Percentiles rank a stretch among this genome's conserved stretches.
Conservation (phyloP, 2,797 vertebrate genomes). For the Eupleurogrammus muticus region DNA sequence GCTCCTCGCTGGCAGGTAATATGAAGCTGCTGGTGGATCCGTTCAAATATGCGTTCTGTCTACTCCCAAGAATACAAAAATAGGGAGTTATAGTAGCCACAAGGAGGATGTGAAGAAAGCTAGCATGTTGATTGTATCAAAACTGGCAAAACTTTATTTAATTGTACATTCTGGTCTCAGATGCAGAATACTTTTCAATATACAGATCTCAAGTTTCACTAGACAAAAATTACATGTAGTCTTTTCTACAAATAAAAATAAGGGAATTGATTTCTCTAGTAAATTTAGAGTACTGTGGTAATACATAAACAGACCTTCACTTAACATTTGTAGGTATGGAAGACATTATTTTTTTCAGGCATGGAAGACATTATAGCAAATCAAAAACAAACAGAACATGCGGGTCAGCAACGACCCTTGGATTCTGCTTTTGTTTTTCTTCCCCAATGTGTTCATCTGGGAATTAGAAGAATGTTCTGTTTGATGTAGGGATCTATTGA, state of each 20-base stretch:
- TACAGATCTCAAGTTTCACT: background rate
- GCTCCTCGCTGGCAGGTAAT: no score
- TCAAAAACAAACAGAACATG: background rate
- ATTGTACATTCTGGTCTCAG: no score
- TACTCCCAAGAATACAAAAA: no score
- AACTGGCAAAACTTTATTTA: no score
- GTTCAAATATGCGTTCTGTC: background rate
- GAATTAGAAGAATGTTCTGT: slow-evolving; percentile 10
- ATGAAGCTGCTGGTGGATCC: background rate
- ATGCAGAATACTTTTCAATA: background rate
- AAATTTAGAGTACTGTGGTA: background rate
- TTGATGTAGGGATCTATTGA: slow-evolving; percentile 46
- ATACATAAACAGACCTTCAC: background rate
- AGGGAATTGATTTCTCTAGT: background rate
- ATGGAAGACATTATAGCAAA: background rate
- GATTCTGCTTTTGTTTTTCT: slow-evolving; percentile 1
- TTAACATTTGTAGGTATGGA: background rate
- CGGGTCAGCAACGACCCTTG: background rate
- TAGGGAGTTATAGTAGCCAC: no score
- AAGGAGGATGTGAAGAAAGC: no score
- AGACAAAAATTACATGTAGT: background rate
- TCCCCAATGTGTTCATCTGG: background rate
- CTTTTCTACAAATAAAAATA: background rate
- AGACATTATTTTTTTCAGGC: background rate
- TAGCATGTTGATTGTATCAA: no score